Evolutionary conservation across 2,797 vertebrate genomes (phyloP).

Genomic region (Triplophysa bombifrons): DNA sequence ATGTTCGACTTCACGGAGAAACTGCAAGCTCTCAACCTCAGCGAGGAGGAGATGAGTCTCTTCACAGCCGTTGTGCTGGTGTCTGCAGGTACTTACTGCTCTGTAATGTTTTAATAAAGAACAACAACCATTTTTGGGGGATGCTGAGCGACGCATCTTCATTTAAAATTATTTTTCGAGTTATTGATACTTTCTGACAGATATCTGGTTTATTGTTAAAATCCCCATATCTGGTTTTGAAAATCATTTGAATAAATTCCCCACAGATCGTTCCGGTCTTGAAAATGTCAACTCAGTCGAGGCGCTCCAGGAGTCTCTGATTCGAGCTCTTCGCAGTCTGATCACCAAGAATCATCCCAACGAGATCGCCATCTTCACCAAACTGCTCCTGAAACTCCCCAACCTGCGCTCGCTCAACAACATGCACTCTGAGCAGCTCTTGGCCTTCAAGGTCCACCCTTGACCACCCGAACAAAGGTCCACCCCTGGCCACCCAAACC

Average conservation of each 20-base stretch:
- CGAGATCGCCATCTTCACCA: constrained; percentile 93
- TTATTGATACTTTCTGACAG: too few species aligned
- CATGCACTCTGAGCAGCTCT: constrained; percentile 97
- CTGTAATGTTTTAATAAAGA: too few species aligned
- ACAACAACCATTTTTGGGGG: too few species aligned
- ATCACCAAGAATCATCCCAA: constrained; percentile 94
- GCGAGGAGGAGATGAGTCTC: constrained; percentile 96
- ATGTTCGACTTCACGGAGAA: constrained; percentile 98
- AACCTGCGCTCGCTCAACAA: constrained; percentile 98
- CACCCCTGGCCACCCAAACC: too few species aligned
- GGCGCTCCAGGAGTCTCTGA: constrained; percentile 92
- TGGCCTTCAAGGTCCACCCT: constrained; percentile 95
- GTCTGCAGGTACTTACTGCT: constrained; percentile 85
- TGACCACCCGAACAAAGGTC: constrained; percentile 53
- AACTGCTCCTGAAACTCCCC: constrained; percentile 93
- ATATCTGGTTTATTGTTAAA: too few species aligned
- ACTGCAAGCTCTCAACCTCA: constrained; percentile 87
- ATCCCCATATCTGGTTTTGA: too few species aligned
- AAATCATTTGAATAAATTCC: not conserved
- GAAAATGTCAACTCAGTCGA: constrained; percentile 96
- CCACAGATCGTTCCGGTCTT: constrained; percentile 89
- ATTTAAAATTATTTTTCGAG: too few species aligned
- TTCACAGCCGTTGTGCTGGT: constrained; percentile 96
- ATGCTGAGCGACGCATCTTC: too few species aligned
- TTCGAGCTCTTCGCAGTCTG: constrained; percentile 90